Evolutionary conservation across 2,888 invertebrate species (phyloP), one percentile per base, ranked within the genome.

Genomic region (Pegoplata infirma): DNA sequence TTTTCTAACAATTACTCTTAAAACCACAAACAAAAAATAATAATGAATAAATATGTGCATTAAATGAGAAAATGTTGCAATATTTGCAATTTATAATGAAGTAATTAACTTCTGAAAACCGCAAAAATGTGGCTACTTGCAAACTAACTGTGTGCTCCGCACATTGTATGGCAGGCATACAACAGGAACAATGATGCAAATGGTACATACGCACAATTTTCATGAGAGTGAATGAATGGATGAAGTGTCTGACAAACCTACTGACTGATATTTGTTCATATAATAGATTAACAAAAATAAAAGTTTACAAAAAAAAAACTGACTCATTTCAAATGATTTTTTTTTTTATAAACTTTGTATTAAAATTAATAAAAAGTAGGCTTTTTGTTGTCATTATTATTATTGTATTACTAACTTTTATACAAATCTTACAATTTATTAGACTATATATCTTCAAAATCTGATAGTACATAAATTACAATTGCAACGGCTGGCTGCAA

Each of bases 21-120:
- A 40, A 40, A 40, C 36, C 36, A 4, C 36, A 40, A 40, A n/a
- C 36, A 40, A n/a, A n/a, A 12, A 5, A n/a, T n/a, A n/a, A n/a
- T n/a, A n/a, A n/a, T 1, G n/a, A 59, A 17, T 7, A 47, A 44
- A 36, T 61, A 47, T 16, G 44, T 10, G n/a, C 56, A 49, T 40
- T 19, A 64, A 64, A 16, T 32, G 36, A 40, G n/a, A 64, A 76
- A 72, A 67, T 72, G 55, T 72, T 76, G 69, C 66, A 76, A 76
- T 47, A 71, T 66, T 72, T 71, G 63, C 68, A 66, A 66, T 46
- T 72, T 68, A 64, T 67, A 79, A 75, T 79, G 56, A 67, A 78
- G 64, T 56, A 71, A 79, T 79, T 75, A 75, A 67, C 25, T 72
- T 51, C 17, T 44, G 21, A 19, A 79, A 75, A 68, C 75, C 79